Base-by-base conservation (phyloP, 2,797 vertebrate species). In the Typhlichthys subterraneus region DNA sequence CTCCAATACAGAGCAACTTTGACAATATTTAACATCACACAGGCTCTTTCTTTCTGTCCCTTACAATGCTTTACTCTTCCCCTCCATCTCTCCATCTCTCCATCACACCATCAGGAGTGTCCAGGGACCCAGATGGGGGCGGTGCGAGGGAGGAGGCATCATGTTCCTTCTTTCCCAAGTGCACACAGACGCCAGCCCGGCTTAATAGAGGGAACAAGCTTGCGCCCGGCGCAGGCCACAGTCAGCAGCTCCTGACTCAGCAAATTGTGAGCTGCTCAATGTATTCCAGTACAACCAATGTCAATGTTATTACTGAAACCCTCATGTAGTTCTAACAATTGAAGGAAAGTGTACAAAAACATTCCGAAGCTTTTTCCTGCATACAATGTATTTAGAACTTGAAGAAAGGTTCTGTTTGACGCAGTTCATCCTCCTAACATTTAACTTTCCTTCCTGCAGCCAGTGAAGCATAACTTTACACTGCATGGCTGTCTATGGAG, bases 1-100 rank as follows among this genome's bases (percentile, higher is more conserved):
- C 83, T 88, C 85, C 79, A 76, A 87, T 75, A 78, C 84, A 68
- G 67, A 74, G 69, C 57, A 69, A 72, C 69, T 7, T 7, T 48
- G 67, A 60, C 63, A 73, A 75, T 69, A 88, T 86, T 81, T 61
- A 85, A 47, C 62, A 58, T 51, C 56, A 42, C 38, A 51, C 49
- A 14, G 4, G 12, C 17, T 7, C 53, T 15, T 15, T 47, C 52
- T 56, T 19, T 31, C 51, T 5, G 11, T 53, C 23, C 19, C 19
- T 53, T 12, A 5, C 9, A 12, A 11, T 11, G 19, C 19, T 2
- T 11, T 11, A 4, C 52, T 23, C 52, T 53, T 12, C 2, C 17
- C 2, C 52, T 23, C 8, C 10, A 52, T 19, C 45, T 47, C 57
- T 69, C 50, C 15, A 5, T 38, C 71, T 63, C 55, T 65, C 52